Percentiles rank a stretch among this genome's conserved stretches.
Conservation (phyloP, 2,888 invertebrate genomes). For the Nemoura dubitans region DNA sequence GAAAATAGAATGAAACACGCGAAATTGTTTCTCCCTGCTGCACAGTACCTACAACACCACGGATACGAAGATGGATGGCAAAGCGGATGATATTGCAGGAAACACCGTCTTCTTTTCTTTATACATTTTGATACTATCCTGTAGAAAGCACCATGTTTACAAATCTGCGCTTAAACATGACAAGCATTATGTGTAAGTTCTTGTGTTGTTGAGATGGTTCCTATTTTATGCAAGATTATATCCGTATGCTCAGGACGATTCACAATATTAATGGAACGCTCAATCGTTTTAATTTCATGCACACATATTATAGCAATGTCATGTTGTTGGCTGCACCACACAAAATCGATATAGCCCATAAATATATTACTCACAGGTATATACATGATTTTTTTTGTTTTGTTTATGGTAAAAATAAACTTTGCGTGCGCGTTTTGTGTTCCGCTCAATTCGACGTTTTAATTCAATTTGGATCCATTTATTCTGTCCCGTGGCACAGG, state of each 20-base stretch:
- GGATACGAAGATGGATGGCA: not conserved
- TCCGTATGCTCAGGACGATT: not conserved
- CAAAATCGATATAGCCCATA: not conserved
- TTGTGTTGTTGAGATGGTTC: not conserved
- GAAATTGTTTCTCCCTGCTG: not conserved
- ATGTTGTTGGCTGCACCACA: not conserved
- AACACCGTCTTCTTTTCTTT: not conserved
- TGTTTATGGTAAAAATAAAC: not conserved
- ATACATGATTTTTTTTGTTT: not conserved
- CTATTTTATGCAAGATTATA: not conserved
- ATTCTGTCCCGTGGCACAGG: not conserved
- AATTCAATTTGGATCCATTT: constrained; percentile 12
- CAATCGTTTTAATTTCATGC: not conserved
- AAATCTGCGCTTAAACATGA: not conserved
- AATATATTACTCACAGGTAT: not conserved
- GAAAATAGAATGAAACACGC: not conserved
- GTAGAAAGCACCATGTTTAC: not conserved
- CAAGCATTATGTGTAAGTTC: not conserved
- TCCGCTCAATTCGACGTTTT: constrained; percentile 3
- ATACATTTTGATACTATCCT: not conserved
- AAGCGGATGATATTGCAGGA: not conserved
- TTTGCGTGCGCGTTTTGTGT: not conserved
- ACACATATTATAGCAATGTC: not conserved
- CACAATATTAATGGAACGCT: not conserved
- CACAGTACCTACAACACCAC: not conserved